Base-by-base conservation (phyloP, 2,888 invertebrate genomes). In the Dasypogon diadema region DNA sequence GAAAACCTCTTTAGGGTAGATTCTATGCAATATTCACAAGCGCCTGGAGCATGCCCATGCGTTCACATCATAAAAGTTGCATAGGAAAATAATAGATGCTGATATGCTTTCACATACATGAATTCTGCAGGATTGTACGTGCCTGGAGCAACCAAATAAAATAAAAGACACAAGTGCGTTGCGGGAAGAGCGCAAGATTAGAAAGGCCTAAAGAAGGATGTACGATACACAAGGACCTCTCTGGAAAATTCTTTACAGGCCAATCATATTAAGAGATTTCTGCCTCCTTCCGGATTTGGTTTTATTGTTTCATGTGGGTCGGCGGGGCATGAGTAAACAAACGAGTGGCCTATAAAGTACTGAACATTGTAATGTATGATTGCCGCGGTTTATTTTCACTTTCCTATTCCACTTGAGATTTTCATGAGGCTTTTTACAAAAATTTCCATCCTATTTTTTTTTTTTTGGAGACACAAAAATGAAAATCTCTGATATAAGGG, bases 21-120 rank as follows among this genome's bases (percentile, higher is more conserved):
- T 42, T 30, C n/a, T 42, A 73, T 73, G 55, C 73, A 73, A 73
- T 73, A 56, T 56, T 73, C n/a, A 56, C 73, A 18, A 56, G 54
- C 46, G 34, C 56, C 73, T 22, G 26, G 56, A 22, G 56, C 34
- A 56, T 73, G 73, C 73, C 42, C 34, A 56, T 73, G 73, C 73
- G 73, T 73, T 73, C 56, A 42, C 56, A 56, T 73, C 34, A 73
- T 73, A 73, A 73, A 73, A 73, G 56, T 56, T 73, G 55, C 73
- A 73, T 10, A 56, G 4, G 22, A 46, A 26, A 56, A 73, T 73
- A 73, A 73, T 73, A 73, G 54, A 73, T 56, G 22, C 56, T 54
- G 55, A 73, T 73, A 42, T 73, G 70, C 54, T 70, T 70, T 70
- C 54, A 51, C 34, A 51, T 54, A 54, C 54, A 70, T 70, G 70